Evolutionary conservation across 2,113 vertebrate genomes (phyloP).

Genomic region (Alexandromys fortis): DNA sequence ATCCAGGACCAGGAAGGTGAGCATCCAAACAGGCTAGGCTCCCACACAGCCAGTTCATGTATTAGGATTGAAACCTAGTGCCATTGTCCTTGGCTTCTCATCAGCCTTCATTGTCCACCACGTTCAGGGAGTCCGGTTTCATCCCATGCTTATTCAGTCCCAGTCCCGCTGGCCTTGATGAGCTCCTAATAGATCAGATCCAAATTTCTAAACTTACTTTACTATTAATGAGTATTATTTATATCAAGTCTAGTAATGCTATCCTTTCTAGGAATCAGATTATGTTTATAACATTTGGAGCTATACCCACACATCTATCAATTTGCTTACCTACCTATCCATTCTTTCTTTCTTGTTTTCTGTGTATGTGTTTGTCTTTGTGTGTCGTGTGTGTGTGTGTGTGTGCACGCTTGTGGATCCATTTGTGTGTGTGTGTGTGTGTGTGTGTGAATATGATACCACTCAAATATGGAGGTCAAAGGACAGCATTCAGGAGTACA

Average conservation of each 20-base stretch:
- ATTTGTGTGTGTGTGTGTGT: neutral
- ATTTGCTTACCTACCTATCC: neutral
- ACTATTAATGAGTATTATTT: conserved; percentile 18
- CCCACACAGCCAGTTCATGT: too few species aligned
- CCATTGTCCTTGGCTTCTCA: too few species aligned
- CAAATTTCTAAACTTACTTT: conserved; percentile 19
- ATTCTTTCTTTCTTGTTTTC: neutral
- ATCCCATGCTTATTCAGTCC: too few species aligned
- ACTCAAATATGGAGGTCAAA: neutral
- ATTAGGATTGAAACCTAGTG: too few species aligned
- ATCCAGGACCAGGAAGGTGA: too few species aligned
- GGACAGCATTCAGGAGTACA: neutral
- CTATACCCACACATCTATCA: neutral
- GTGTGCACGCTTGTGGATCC: neutral
- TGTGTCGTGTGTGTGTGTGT: neutral
- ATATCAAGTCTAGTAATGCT: neutral
- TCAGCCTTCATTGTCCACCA: too few species aligned
- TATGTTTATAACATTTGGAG: neutral
- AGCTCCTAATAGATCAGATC: neutral
- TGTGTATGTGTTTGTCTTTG: neutral
- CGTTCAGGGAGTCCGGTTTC: too few species aligned
- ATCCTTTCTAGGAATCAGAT: neutral
- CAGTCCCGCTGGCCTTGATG: too few species aligned
- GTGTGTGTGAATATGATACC: neutral
- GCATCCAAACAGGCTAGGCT: too few species aligned